Conservation (phyloP, 2,888 invertebrate genomes). For the Drosophila paranaensis region DNA sequence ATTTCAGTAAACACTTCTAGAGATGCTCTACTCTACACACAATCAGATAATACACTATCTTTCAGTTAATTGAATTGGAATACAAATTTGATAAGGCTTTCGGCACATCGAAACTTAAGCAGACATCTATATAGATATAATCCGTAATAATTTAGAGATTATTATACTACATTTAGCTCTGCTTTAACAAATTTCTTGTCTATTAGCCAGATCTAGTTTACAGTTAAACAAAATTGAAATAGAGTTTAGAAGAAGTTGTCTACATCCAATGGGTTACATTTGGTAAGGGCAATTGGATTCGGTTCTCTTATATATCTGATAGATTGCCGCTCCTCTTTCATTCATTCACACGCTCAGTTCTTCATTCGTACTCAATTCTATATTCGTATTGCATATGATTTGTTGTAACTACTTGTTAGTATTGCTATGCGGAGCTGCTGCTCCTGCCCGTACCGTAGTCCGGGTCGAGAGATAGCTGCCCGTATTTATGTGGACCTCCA, state of each 20-base stretch:
- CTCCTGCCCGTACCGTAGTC: background rate
- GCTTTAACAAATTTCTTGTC: background rate
- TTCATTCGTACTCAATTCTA: conserved; percentile 23
- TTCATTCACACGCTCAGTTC: background rate
- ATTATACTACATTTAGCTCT: background rate
- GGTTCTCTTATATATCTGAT: background rate
- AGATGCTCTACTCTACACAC: background rate
- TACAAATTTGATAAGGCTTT: background rate
- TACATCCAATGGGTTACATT: background rate
- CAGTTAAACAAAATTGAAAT: background rate
- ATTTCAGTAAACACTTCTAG: background rate
- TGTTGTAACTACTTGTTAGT: conserved; percentile 40
- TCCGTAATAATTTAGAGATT: background rate
- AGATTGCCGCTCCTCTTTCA: background rate
- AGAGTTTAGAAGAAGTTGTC: background rate
- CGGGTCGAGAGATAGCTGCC: conserved; percentile 2
- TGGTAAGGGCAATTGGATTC: background rate
- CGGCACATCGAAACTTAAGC: background rate
- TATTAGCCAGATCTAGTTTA: background rate
- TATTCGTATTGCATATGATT: conserved; percentile 50
- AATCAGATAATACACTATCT: background rate
- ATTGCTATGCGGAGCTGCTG: conserved; percentile 40
- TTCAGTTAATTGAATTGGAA: background rate
- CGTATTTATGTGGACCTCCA: conserved; percentile 15
- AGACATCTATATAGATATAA: background rate